phyloP scores from a whole-genome alignment of 2,888 invertebrate species.

The Eledone cirrhosa region DNA sequence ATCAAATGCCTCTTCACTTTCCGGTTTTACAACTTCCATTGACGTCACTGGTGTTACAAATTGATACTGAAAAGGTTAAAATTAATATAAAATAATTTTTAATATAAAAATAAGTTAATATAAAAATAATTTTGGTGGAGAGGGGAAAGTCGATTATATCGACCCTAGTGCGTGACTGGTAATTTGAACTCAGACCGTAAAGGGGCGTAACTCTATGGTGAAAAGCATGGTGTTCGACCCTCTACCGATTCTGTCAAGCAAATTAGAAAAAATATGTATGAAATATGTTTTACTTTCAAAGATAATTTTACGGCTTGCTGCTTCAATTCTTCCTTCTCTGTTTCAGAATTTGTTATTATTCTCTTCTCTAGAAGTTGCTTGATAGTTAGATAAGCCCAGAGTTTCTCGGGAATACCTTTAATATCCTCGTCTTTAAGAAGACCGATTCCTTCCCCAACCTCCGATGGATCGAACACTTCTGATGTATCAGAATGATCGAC shows the following conservation, averaged over 20 bases:
- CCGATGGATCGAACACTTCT: not conserved
- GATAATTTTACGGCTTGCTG: conserved; percentile 44
- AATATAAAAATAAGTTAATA: too few species aligned
- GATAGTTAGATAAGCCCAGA: conserved; percentile 57
- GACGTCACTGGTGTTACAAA: conserved; percentile 79
- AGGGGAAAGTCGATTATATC: too few species aligned
- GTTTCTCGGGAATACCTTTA: conserved; percentile 41
- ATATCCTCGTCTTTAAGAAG: not conserved
- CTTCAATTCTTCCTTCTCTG: conserved; percentile 38
- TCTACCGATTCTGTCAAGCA: not conserved
- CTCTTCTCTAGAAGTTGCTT: conserved; percentile 47
- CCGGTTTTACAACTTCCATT: conserved; percentile 74
- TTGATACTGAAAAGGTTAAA: conserved; percentile 68
- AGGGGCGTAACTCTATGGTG: too few species aligned
- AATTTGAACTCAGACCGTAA: too few species aligned
- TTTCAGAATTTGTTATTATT: conserved; percentile 33
- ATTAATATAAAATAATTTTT: too few species aligned
- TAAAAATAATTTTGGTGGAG: too few species aligned
- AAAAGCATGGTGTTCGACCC: too few species aligned
- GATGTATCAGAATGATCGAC: not conserved
- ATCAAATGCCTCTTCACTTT: conserved; percentile 29
- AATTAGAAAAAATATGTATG: too few species aligned
- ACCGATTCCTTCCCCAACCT: not conserved
- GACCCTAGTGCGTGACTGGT: too few species aligned
- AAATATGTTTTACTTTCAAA: conserved; percentile 42